These are phyloP conservation scores for Porites australiensis DNA, from an alignment of 64 coral and sea anemone genomes.

Conservation along the genomic window DNA sequence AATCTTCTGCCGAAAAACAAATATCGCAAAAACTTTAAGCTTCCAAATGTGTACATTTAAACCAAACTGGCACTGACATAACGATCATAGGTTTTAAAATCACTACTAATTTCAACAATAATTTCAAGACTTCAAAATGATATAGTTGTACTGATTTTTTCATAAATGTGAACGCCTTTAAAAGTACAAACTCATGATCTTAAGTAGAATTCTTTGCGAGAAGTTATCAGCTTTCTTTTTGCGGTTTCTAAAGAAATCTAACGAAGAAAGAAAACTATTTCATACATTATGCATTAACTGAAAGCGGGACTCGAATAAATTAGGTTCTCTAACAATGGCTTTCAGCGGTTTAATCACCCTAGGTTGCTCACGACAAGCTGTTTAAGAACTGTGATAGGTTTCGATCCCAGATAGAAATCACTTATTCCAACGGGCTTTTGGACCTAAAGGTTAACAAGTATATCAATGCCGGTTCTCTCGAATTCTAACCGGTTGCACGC, in stretches of 20 bases:
- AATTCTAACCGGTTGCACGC: not conserved
- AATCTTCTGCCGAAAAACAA: no score
- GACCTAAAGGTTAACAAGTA: not conserved
- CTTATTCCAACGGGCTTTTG: not conserved
- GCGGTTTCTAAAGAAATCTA: not conserved
- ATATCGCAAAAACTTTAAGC: no score
- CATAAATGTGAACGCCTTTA: no score
- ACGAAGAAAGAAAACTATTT: not conserved
- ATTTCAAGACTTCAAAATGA: no score
- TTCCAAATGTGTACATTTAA: no score
- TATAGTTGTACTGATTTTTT: no score
- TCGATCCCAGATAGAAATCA: not conserved
- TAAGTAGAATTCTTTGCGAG: not conserved
- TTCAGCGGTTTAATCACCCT: not conserved
- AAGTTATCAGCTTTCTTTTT: not conserved
- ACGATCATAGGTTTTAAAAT: no score
- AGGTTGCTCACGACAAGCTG: not conserved
- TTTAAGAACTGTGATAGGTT: not conserved
- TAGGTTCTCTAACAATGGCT: constrained; percentile 25
- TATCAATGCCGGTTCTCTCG: not conserved
- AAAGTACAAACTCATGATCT: not conserved
- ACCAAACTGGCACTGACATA: no score
- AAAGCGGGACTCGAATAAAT: constrained; percentile 25
- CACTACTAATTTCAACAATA: no score
- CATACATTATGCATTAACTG: constrained; percentile 4